phyloP scores from a whole-genome alignment of 2,113 vertebrate species.

The Todiramphus saurophagus region DNA sequence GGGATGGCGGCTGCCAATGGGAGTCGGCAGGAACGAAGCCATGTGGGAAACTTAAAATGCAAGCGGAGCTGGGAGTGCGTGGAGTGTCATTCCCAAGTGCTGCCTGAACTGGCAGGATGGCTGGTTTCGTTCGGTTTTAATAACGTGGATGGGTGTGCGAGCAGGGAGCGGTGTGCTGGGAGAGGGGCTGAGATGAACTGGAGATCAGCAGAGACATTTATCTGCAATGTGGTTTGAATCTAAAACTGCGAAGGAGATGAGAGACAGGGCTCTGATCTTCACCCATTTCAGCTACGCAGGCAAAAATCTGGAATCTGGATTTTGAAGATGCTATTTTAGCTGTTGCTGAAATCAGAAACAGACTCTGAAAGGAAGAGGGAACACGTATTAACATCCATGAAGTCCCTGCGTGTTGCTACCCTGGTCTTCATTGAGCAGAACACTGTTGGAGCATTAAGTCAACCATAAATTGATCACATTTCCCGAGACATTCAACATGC shows the following conservation, averaged over 20 bases:
- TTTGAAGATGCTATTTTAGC: background rate
- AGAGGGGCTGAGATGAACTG: background rate
- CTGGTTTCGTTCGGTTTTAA: fast-evolving
- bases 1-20: slow-evolving; percentile 13
- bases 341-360: background rate
- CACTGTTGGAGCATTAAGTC: background rate
- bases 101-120: background rate
- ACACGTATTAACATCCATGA: fast-evolving
- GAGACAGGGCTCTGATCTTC: background rate
- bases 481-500: background rate
- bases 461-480: background rate
- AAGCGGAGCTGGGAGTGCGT: background rate
- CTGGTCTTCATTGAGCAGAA: background rate
- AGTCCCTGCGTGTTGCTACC: background rate
- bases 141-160: fast-evolving
- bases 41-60: slow-evolving; percentile 27
- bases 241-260: fast-evolving
- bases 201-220: background rate
- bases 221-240: background rate
- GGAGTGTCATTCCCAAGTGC: background rate
- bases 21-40: background rate
- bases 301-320: background rate
- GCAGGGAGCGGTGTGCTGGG: background rate
- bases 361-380: background rate
- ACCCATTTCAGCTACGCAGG: background rate